Evolutionary conservation across 2,113 vertebrate genomes (phyloP).

Genomic region (Calidris pugnax): DNA sequence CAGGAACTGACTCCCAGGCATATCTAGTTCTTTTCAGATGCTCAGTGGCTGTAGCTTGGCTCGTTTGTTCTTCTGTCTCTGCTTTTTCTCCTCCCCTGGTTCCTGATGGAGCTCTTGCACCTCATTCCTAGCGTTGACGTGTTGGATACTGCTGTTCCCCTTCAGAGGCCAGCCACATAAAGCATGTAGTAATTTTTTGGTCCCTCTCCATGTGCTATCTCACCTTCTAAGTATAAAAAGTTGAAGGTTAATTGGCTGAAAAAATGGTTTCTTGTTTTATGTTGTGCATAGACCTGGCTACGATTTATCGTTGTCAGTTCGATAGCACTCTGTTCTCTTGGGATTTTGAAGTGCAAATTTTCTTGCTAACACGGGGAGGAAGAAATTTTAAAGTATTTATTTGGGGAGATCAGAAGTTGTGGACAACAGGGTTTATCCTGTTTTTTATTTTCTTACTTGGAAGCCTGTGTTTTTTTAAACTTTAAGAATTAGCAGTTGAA

Average conservation of each 20-base stretch:
- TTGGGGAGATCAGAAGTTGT: neutral
- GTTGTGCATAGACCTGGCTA: neutral
- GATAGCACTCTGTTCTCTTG: fast-evolving
- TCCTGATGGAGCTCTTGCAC: neutral
- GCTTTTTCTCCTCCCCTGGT: neutral
- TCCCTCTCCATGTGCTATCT: neutral
- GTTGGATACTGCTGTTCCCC: neutral
- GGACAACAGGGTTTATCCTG: neutral
- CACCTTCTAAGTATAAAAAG: neutral
- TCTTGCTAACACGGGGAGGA: neutral
- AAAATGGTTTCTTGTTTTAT: neutral
- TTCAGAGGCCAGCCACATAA: neutral
- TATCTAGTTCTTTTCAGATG: neutral
- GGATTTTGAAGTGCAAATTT: neutral
- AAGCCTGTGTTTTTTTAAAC: neutral
- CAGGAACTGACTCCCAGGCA: neutral
- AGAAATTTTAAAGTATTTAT: neutral
- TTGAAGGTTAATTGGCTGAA: neutral
- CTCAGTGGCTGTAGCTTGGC: neutral
- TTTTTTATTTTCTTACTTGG: neutral
- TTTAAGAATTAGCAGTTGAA: neutral
- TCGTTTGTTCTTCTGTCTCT: neutral
- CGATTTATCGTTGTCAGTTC: neutral
- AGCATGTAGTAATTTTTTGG: neutral
- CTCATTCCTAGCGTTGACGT: fast-evolving